A percentile compares a stretch with the other conserved stretches of the same genome.
phyloP scores from a whole-genome alignment of 2,797 vertebrate species.

The Petrocephalus schoutedeni region DNA sequence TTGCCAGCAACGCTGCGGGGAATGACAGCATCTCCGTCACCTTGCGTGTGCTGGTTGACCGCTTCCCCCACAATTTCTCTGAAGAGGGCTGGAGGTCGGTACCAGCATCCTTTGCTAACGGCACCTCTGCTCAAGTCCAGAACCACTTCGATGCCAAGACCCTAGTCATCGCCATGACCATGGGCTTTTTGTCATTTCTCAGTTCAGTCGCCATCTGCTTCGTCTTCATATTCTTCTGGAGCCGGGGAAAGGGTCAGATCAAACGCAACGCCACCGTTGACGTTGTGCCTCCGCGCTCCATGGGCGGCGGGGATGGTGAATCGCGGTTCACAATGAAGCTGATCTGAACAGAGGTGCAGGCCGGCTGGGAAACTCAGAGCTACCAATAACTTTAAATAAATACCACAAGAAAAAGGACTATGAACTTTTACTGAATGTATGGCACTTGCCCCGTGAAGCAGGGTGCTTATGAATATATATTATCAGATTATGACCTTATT shows the following conservation, averaged over 20 bases:
- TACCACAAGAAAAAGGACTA: not conserved
- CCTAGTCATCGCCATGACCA: conserved; percentile 75
- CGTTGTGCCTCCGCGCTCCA: conserved; percentile 69
- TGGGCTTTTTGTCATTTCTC: conserved; percentile 83
- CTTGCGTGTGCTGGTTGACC: conserved; percentile 68
- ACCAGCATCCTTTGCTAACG: conserved; percentile 53
- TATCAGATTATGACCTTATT: not conserved
- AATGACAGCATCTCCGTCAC: conserved; percentile 73
- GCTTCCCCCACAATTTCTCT: conserved; percentile 50
- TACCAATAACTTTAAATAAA: not conserved
- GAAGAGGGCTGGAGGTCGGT: conserved; percentile 60
- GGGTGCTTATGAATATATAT: not conserved
- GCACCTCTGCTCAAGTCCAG: conserved; percentile 56
- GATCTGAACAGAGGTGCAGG: conserved; percentile 49
- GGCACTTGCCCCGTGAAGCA: not conserved
- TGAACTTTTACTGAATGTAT: not conserved
- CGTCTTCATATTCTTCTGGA: conserved; percentile 86
- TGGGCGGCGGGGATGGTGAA: conserved; percentile 58
- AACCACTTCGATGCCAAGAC: conserved; percentile 71
- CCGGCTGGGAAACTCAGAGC: not conserved
- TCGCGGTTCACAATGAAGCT: conserved; percentile 73
- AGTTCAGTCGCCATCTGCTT: conserved; percentile 83
- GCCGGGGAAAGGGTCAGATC: conserved; percentile 78
- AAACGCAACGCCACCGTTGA: conserved; percentile 77
- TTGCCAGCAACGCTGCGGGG: conserved; percentile 75